A percentile compares a stretch with the other conserved stretches of the same genome.
phyloP scores from a whole-genome alignment of 2,797 vertebrate species.

The Mycteria americana region DNA sequence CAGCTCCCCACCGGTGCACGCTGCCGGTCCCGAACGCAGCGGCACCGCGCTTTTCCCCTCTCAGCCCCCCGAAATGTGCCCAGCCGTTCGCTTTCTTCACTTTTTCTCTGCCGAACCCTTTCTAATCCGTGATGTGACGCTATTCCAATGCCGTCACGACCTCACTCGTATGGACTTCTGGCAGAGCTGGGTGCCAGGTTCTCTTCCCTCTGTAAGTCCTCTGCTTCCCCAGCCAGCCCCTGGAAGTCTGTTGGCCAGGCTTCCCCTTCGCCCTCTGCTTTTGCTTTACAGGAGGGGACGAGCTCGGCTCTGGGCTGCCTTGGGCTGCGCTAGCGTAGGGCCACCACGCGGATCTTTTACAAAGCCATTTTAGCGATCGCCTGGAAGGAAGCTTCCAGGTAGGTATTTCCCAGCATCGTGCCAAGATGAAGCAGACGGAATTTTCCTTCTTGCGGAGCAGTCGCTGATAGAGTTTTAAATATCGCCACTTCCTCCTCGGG shows the following conservation, averaged over 20 bases:
- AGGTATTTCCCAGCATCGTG: neutral
- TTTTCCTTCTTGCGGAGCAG: neutral
- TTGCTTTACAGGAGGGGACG: neutral
- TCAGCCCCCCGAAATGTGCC: too few relatives aligned
- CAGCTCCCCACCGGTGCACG: fast-evolving
- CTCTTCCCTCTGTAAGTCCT: neutral
- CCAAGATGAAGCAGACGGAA: neutral
- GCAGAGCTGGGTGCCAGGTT: neutral
- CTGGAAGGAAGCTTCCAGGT: neutral
- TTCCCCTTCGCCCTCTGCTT: neutral
- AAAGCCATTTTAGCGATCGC: neutral
- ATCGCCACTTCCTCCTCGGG: neutral
- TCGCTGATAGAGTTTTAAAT: neutral
- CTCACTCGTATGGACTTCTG: neutral
- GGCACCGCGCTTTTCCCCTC: neutral
- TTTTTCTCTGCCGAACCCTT: neutral
- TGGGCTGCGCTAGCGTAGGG: neutral
- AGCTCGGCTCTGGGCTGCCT: neutral
- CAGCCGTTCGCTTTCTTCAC: fast-evolving
- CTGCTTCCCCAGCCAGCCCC: fast-evolving
- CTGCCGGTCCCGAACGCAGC: neutral
- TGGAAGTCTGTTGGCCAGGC: neutral
- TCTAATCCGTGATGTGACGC: neutral
- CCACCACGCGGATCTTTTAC: neutral
- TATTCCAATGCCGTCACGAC: fast-evolving